Conservation (phyloP, 1,140 invertebrate species). For the Asobara japonica region DNA sequence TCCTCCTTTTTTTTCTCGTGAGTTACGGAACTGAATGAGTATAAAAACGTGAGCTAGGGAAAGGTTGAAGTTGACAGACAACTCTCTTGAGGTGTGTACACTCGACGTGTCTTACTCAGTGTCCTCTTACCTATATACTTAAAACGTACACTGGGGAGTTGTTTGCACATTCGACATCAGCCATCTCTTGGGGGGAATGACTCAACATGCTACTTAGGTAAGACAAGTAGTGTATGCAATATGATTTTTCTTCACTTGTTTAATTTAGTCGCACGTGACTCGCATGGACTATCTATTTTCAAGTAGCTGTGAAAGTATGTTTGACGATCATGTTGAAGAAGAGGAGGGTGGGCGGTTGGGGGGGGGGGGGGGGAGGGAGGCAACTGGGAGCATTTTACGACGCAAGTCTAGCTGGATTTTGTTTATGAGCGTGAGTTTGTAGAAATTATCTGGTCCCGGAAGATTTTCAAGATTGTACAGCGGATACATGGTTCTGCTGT, state of each 20-base stretch:
- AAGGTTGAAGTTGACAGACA: slow-evolving; percentile 28
- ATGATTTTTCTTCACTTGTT: background rate
- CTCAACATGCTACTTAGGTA: slow-evolving; percentile 28
- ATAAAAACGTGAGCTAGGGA: background rate
- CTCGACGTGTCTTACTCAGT: background rate
- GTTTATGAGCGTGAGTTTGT: too few species aligned
- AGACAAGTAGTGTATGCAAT: background rate
- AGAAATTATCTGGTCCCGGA: too few species aligned
- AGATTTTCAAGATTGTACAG: too few species aligned
- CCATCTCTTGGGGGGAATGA: slow-evolving; percentile 11
- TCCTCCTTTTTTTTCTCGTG: background rate
- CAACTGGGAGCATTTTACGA: background rate
- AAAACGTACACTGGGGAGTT: slow-evolving; percentile 1
- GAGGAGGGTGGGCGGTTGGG: background rate
- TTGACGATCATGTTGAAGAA: background rate
- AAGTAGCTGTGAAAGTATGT: background rate
- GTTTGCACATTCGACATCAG: slow-evolving; percentile 21
- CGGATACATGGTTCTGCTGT: too few species aligned
- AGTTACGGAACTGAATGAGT: background rate
- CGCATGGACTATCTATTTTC: background rate
- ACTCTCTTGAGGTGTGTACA: slow-evolving; percentile 15
- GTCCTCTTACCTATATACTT: slow-evolving; percentile 6
- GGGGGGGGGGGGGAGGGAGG: background rate
- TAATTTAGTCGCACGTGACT: background rate
- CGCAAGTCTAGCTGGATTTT: background rate